Base-by-base conservation (phyloP, 2,888 invertebrate genomes). In the Pteria penguin region DNA sequence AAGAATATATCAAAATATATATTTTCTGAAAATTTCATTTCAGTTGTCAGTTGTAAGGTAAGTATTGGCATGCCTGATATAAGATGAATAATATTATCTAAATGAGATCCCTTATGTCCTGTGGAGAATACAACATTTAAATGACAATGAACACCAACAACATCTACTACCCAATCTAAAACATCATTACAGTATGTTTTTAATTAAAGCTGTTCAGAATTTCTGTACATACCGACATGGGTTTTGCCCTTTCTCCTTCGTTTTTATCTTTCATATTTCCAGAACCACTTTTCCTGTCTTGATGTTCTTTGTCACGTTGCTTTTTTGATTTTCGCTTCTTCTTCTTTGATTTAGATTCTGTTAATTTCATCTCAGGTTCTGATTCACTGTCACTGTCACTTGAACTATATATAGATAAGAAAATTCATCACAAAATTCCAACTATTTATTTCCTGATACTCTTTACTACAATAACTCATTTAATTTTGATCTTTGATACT, bases 361-460 rank as follows among this genome's bases (percentile, higher is more conserved):
- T 68, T 11, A 81, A 76, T 68, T 85, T 88, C 78, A 90, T 77
- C 68, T 92, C 91, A 2, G 92, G 88, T 68, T 92, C 92, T 4
- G 91, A 90, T 75, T 91, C 91, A 61, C 89, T 90, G 82, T 91
- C 90, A 69, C 90, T 90, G 82, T 91, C 91, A 80, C 90, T 91
- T 4, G 91, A 91, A 78, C 91, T 91, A 76, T 5, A 77, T 52
- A 24, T 26, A 33, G 61, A 26, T 1, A 66, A 22, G 24, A 58
- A 52, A 29, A 61, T 45, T 45, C 18, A 18, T n/a, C n/a, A n/a
- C n/a, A n/a, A n/a, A 31, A 24, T 27, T 18, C 2, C 8, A 36
- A 1, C n/a, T 8, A 32, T 69, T 31, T 24, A 18, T 14, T 58
- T 8, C 5, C 57, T 18, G 32, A 58, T 58, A 24, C 14, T 4